Percentiles rank a stretch among this genome's conserved stretches.
Conservation (phyloP, 2,888 invertebrate species). For the Pyrrhosoma nymphula region DNA sequence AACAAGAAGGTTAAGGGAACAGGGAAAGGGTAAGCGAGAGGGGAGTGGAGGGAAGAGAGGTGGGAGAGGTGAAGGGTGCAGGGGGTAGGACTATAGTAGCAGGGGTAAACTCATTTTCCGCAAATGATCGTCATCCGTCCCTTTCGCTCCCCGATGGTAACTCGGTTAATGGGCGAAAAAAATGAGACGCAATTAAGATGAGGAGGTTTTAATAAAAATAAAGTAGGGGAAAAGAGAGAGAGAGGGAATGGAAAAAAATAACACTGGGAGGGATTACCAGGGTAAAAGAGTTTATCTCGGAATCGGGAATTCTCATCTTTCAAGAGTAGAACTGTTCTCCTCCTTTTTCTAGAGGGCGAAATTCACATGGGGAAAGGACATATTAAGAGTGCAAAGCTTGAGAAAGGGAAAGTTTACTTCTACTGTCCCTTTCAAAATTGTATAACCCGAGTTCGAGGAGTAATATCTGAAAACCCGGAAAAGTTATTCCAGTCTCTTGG, state of each 20-base stretch:
- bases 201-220: constrained; percentile 36
- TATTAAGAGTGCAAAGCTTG: not conserved
- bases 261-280: not conserved
- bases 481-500: too few relatives aligned
- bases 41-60: not conserved
- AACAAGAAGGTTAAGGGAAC: too few relatives aligned
- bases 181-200: constrained; percentile 52
- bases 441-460: too few relatives aligned
- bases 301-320: constrained; percentile 7
- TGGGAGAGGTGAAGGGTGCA: not conserved
- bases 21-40: not conserved
- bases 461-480: too few relatives aligned
- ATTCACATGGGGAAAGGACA: not conserved
- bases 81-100: not conserved
- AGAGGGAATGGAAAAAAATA: not conserved
- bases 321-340: not conserved
- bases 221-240: not conserved
- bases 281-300: not conserved
- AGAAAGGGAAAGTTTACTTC: not conserved
- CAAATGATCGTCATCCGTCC: constrained; percentile 50
- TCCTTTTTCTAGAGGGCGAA: not conserved
- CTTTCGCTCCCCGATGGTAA: not conserved
- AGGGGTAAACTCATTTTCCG: constrained; percentile 58
- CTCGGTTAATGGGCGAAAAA: constrained; percentile 35
- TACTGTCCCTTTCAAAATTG: too few relatives aligned